These are phyloP conservation scores for Nemapogon koenigi DNA, from an alignment of 2,888 invertebrate species.

Conservation along the genomic window DNA sequence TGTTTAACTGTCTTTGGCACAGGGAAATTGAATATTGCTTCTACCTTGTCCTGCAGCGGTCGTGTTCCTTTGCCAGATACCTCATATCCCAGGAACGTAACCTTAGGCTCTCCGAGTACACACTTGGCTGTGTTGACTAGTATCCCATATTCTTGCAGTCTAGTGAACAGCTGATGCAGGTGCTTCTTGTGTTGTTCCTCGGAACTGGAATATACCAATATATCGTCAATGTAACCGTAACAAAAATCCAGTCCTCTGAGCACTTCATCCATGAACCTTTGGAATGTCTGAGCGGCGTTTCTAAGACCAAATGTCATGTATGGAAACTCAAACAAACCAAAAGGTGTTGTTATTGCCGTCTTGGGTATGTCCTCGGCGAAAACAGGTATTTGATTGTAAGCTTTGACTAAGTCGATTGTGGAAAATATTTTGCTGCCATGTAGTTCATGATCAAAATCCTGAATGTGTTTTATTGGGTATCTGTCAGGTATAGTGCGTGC, in stretches of 20 bases:
- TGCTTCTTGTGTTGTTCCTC: conserved; percentile 21
- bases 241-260: conserved; percentile 23
- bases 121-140: conserved; percentile 10
- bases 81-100: too few relatives aligned
- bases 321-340: conserved; percentile 25
- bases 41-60: too few relatives aligned
- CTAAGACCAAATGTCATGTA: conserved; percentile 29
- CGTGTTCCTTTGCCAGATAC: too few relatives aligned
- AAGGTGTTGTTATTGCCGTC: conserved; percentile 25
- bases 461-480: conserved; percentile 24
- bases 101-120: too few relatives aligned
- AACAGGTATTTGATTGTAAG: conserved; percentile 33
- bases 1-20: too few relatives aligned
- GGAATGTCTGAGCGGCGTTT: conserved; percentile 35
- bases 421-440: conserved; percentile 12
- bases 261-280: conserved; percentile 28
- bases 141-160: conserved; percentile 21
- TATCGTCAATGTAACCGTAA: conserved; percentile 28
- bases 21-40: too few relatives aligned
- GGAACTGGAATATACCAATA: conserved; percentile 17
- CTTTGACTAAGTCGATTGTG: conserved; percentile 16
- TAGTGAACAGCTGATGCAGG: conserved; percentile 18
- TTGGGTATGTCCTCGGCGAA: conserved; percentile 24
- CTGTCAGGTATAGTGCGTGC: conserved; percentile 19
- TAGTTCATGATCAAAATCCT: conserved; percentile 11